phyloP scores from a whole-genome alignment of 2,888 invertebrate genomes.

The Charanyca ferruginea region DNA sequence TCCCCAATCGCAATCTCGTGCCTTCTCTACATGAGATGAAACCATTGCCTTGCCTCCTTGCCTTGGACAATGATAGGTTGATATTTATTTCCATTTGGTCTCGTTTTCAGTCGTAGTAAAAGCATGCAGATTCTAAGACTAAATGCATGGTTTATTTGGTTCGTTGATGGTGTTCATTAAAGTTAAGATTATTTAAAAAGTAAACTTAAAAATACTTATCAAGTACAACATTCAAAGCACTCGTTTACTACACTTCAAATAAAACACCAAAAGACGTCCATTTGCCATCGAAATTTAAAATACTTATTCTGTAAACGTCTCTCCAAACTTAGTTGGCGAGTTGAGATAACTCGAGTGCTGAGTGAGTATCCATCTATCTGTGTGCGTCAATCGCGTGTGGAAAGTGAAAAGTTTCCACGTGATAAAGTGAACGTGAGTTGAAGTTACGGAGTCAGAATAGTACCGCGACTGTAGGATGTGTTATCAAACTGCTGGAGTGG shows the following conservation, averaged over 20 bases:
- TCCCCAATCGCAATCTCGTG: too few species aligned
- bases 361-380: constrained; percentile 65
- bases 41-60: too few species aligned
- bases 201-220: background rate
- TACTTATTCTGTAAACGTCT: constrained; percentile 62
- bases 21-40: too few species aligned
- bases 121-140: too few species aligned
- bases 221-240: background rate
- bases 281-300: constrained; percentile 41
- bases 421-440: constrained; percentile 74
- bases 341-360: constrained; percentile 61
- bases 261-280: constrained; percentile 22
- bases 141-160: too few species aligned
- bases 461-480: constrained; percentile 41
- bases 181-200: background rate
- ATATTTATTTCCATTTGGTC: too few species aligned
- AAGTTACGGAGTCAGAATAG: constrained; percentile 45
- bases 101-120: too few species aligned
- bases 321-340: constrained; percentile 57
- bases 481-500: constrained; percentile 4
- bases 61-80: too few species aligned
- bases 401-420: constrained; percentile 80
- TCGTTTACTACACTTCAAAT: constrained; percentile 15
- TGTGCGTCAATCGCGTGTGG: constrained; percentile 78
- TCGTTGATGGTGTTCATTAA: too few species aligned